Evolutionary conservation across 2,113 vertebrate genomes (phyloP).

Genomic region (Phylloscopus trochiloides): DNA sequence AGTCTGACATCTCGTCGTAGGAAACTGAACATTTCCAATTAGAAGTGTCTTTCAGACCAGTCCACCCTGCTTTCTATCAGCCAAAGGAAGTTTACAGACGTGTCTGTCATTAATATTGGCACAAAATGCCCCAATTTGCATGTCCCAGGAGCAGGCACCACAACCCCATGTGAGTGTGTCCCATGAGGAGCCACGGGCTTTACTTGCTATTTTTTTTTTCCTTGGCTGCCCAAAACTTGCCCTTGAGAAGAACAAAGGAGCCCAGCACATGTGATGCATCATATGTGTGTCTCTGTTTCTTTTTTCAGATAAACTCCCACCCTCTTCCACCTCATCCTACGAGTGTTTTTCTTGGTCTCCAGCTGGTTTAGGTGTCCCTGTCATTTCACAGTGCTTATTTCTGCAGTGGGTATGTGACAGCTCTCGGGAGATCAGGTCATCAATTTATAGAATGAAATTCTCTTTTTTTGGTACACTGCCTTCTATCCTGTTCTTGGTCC

Average conservation of each 20-base stretch:
- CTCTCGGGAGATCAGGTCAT: not conserved
- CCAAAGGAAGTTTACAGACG: not conserved
- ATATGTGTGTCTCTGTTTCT: not conserved
- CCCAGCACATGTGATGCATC: not conserved
- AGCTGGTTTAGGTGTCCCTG: conserved; percentile 15
- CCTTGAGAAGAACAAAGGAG: not conserved
- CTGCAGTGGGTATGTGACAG: not conserved
- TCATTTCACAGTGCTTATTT: not conserved
- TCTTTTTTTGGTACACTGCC: not conserved
- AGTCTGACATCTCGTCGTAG: fast-evolving
- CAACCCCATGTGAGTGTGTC: fast-evolving
- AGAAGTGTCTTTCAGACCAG: not conserved
- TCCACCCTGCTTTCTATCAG: not conserved
- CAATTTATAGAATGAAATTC: not conserved
- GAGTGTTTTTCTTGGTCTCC: conserved; percentile 1
- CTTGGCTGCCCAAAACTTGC: not conserved
- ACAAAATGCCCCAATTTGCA: not conserved
- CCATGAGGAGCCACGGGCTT: not conserved
- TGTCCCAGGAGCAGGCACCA: not conserved
- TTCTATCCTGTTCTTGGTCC: not conserved
- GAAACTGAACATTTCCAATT: not conserved
- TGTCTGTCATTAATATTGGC: not conserved
- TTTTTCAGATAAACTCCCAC: conserved; percentile 43
- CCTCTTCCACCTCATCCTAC: not conserved
- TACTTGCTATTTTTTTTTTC: not conserved